A percentile compares a stretch with the other conserved stretches of the same genome.
Conservation (phyloP, 2,888 invertebrate species). For the Anthophora plumipes region DNA sequence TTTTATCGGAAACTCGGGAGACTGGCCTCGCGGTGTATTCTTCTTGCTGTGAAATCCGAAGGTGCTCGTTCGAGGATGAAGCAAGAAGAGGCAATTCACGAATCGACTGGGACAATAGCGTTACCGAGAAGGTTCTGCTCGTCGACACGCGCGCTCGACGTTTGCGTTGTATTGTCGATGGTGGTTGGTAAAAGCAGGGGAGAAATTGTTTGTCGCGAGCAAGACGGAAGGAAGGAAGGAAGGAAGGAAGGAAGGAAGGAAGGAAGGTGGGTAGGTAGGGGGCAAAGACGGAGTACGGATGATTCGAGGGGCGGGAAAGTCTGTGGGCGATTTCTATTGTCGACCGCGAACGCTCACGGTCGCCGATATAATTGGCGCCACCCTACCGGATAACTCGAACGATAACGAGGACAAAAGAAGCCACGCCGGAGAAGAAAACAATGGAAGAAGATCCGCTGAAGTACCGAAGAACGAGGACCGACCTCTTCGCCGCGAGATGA, state of each 20-base stretch:
- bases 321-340: conserved; percentile 80
- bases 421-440: conserved; percentile 68
- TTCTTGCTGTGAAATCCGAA: not conserved
- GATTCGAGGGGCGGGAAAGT: conserved; percentile 57
- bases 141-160: conserved; percentile 39
- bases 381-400: conserved; percentile 75
- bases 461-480: conserved; percentile 48
- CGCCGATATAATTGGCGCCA: conserved; percentile 78
- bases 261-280: conserved; percentile 3
- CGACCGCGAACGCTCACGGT: conserved; percentile 61
- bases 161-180: conserved; percentile 66
- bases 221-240: conserved; percentile 11
- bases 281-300: not conserved
- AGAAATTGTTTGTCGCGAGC: conserved; percentile 32
- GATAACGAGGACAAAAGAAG: conserved; percentile 78
- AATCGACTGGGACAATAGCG: conserved; percentile 66
- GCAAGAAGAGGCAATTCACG: conserved; percentile 15
- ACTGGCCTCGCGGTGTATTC: not conserved
- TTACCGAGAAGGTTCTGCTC: conserved; percentile 42
- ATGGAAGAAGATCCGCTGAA: conserved; percentile 56
- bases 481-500: conserved; percentile 42
- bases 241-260: conserved; percentile 5
- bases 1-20: not conserved
- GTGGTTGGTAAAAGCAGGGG: conserved; percentile 40
- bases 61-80: not conserved